These are phyloP conservation scores for Folsomia manolachei DNA, from an alignment of 2,888 invertebrate genomes.

Conservation along the genomic window DNA sequence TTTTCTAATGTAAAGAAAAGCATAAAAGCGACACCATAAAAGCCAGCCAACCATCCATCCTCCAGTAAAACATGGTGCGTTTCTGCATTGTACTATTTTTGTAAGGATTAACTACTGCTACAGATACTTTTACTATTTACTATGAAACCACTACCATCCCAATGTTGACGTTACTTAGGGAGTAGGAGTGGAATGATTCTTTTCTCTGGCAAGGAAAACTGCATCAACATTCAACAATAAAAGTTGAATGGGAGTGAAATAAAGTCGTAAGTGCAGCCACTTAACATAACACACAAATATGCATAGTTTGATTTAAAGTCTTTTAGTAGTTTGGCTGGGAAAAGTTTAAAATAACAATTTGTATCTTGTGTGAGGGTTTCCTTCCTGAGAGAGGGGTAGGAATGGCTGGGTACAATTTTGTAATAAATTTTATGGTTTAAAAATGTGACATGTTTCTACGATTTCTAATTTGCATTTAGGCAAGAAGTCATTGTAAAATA, in stretches of 20 bases:
- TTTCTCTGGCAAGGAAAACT: neutral
- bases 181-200: neutral
- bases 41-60: neutral
- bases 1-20: neutral
- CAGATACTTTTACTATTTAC: no score
- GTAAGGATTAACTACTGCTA: neutral
- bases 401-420: no score
- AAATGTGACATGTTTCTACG: no score
- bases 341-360: neutral
- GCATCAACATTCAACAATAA: neutral
- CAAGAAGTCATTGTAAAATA: no score
- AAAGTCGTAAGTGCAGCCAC: neutral
- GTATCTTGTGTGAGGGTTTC: no score
- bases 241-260: neutral
- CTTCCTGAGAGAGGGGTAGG: no score
- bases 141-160: no score
- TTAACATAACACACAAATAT: neutral
- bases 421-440: no score
- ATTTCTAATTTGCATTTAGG: no score
- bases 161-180: no score
- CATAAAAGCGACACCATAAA: neutral
- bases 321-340: no score
- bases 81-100: neutral
- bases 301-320: no score
- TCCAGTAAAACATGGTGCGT: neutral